Conservation (phyloP, 2,888 invertebrate species). For the Microplitis manilae region DNA sequence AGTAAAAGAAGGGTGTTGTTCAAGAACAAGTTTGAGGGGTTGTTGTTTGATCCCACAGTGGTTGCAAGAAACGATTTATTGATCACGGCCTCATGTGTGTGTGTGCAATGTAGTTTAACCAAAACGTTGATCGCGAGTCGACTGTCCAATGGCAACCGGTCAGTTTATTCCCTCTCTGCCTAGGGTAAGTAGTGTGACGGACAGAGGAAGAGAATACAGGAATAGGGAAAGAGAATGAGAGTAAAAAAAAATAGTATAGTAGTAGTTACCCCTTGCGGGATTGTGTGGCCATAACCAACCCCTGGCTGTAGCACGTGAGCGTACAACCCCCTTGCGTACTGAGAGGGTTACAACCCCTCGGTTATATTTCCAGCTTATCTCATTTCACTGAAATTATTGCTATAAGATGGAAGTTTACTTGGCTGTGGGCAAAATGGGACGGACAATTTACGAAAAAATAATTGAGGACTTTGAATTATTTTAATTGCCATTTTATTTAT, state of each 20-base stretch:
- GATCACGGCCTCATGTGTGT: slow-evolving; percentile 2
- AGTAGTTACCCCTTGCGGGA: slow-evolving; percentile 1
- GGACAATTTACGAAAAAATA: neutral
- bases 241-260: slow-evolving; percentile 1
- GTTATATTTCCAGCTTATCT: slow-evolving; percentile 2
- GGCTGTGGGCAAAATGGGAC: neutral
- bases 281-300: neutral
- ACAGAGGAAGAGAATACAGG: neutral
- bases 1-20: slow-evolving; percentile 8
- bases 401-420: slow-evolving; percentile 7
- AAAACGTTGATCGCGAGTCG: slow-evolving; percentile 1
- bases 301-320: neutral
- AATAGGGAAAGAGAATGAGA: neutral
- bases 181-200: neutral
- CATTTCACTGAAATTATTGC: slow-evolving; percentile 6
- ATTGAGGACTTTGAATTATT: no score
- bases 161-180: neutral
- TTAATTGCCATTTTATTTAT: no score
- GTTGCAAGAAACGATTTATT: slow-evolving; percentile 26
- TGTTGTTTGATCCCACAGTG: slow-evolving; percentile 17
- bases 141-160: slow-evolving; percentile 15
- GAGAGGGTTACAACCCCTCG: slow-evolving; percentile 13
- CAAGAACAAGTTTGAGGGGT: slow-evolving; percentile 9
- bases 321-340: slow-evolving; percentile 11
- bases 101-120: neutral